phyloP scores from a whole-genome alignment of 1,140 invertebrate species.

The Mya arenaria region DNA sequence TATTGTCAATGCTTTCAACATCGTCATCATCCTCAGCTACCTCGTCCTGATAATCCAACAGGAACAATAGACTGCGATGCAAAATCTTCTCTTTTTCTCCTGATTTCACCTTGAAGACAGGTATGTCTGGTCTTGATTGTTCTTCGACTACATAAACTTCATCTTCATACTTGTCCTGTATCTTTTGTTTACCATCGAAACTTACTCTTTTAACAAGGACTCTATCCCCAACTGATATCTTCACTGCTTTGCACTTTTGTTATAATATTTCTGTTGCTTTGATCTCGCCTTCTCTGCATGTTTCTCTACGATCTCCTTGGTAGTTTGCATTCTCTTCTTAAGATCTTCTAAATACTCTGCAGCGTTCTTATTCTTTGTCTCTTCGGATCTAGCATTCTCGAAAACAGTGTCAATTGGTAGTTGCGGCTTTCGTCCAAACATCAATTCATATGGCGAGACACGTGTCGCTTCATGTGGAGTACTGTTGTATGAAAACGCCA shows the following conservation, averaged over 20 bases:
- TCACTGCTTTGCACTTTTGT: neutral
- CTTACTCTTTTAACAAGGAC: slow-evolving; percentile 6
- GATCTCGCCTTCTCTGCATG: neutral
- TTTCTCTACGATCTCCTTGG: neutral
- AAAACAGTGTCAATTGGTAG: slow-evolving; percentile 32
- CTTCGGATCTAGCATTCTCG: neutral
- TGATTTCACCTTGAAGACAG: slow-evolving; percentile 16
- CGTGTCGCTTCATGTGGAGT: slow-evolving; percentile 16
- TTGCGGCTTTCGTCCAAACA: slow-evolving; percentile 24
- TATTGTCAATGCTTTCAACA: neutral
- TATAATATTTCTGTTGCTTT: slow-evolving; percentile 17
- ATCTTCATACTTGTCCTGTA: slow-evolving; percentile 15
- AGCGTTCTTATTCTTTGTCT: neutral
- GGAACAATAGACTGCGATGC: neutral
- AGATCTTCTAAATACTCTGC: neutral
- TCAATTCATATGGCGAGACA: slow-evolving; percentile 3
- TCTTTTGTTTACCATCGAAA: slow-evolving; percentile 12
- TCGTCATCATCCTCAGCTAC: neutral
- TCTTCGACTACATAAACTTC: slow-evolving; percentile 4
- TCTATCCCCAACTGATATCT: neutral
- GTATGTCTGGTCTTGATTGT: slow-evolving; percentile 21
- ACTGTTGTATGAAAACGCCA: slow-evolving; percentile 17
- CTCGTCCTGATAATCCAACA: neutral
- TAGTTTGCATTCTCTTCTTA: neutral
- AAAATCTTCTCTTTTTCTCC: slow-evolving; percentile 14